Percentiles rank a stretch among this genome's conserved stretches.
Conservation (phyloP, 2,113 vertebrate species). For the Myrmophylax atrothorax region DNA sequence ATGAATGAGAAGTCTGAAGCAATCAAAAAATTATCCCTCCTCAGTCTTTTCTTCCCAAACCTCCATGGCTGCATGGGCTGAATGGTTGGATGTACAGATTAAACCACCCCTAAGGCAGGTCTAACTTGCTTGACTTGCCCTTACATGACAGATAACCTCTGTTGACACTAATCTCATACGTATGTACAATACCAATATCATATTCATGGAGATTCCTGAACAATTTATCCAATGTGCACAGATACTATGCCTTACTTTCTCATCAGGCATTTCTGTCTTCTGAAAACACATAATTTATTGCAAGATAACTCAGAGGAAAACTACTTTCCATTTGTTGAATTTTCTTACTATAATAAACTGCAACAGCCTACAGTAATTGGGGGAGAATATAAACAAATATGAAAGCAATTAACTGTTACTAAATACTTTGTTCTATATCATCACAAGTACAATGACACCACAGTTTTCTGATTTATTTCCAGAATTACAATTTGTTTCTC, state of each 20-base stretch:
- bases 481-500: neutral
- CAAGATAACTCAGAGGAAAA: neutral
- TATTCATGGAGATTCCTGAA: slow-evolving; percentile 13
- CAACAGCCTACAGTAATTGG: neutral
- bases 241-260: neutral
- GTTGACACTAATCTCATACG: neutral
- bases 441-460: neutral
- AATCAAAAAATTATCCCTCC: neutral
- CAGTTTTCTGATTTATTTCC: neutral
- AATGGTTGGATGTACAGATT: neutral
- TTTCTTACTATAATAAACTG: neutral
- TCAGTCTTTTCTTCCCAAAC: neutral
- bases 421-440: neutral
- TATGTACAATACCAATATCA: neutral
- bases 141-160: neutral
- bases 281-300: neutral
- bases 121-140: slow-evolving; percentile 1
- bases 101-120: neutral
- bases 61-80: neutral
- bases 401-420: neutral
- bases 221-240: neutral
- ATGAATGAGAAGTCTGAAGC: neutral
- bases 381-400: neutral
- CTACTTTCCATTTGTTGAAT: neutral
- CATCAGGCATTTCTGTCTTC: neutral